These are phyloP conservation scores for Hypena proboscidalis DNA, from an alignment of 2,888 invertebrate species.

Conservation along the genomic window DNA sequence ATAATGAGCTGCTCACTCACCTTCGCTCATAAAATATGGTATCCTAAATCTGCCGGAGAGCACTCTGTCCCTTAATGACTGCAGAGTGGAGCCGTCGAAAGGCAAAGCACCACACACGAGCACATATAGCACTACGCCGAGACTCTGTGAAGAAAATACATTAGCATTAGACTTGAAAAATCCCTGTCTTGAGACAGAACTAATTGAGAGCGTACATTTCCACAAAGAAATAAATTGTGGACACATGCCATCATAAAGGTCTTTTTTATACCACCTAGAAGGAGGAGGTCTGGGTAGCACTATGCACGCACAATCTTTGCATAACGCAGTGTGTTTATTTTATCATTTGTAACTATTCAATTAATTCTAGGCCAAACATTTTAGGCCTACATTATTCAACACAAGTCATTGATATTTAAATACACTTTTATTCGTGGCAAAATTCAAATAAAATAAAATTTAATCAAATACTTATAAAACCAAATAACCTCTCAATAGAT, in stretches of 20 bases:
- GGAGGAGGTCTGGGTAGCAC: no score
- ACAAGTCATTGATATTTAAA: no score
- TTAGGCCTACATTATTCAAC: no score
- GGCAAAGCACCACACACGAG: slow-evolving; percentile 98
- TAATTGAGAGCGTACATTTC: no score
- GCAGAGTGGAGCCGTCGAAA: slow-evolving; percentile 97
- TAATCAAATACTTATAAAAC: slow-evolving; percentile 1
- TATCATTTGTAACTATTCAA: no score
- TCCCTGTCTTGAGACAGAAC: background rate
- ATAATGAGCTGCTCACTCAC: slow-evolving; percentile 80
- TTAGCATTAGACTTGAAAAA: slow-evolving; percentile 22
- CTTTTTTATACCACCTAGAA: no score
- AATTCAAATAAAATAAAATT: background rate
- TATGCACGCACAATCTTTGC: no score
- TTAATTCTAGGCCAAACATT: no score
- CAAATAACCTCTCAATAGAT: slow-evolving; percentile 1
- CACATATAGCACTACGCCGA: slow-evolving; percentile 98
- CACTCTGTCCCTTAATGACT: slow-evolving; percentile 95
- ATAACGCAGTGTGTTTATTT: no score
- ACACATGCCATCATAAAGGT: no score
- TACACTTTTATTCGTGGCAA: background rate
- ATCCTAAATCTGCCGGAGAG: slow-evolving; percentile 97
- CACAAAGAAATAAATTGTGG: no score
- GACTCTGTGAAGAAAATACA: slow-evolving; percentile 87
- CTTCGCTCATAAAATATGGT: slow-evolving; percentile 99